Conservation (phyloP, 2,888 invertebrate genomes). For the Lymantria dispar region DNA sequence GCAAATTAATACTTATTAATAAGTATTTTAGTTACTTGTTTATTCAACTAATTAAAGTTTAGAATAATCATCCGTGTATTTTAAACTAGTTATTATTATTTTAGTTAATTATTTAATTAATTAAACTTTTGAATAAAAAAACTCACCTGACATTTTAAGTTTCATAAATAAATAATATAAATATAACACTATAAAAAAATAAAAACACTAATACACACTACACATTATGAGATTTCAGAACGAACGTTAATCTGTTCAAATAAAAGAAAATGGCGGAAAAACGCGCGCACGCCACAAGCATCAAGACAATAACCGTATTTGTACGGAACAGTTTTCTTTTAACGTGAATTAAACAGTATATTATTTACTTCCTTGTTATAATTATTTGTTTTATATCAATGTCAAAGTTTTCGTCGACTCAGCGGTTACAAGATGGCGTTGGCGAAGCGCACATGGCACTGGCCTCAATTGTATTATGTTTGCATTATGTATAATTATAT, state of each 20-base stretch:
- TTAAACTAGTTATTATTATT: too few relatives aligned
- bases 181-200: slow-evolving; percentile 7
- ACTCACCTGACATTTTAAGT: slow-evolving; percentile 48
- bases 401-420: slow-evolving; percentile 46
- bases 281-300: slow-evolving; percentile 44
- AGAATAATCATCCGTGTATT: too few relatives aligned
- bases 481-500: background rate
- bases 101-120: too few relatives aligned
- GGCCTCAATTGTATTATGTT: slow-evolving; percentile 39
- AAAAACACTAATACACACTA: slow-evolving; percentile 15
- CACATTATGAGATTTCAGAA: slow-evolving; percentile 11
- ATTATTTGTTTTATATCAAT: slow-evolving; percentile 55
- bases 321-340: slow-evolving; percentile 29
- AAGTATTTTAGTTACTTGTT: too few relatives aligned
- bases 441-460: slow-evolving; percentile 33
- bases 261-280: slow-evolving; percentile 40
- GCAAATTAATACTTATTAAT: too few relatives aligned
- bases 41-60: too few relatives aligned
- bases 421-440: slow-evolving; percentile 32
- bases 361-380: slow-evolving; percentile 44
- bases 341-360: slow-evolving; percentile 29
- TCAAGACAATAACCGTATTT: slow-evolving; percentile 23
- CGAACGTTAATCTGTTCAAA: slow-evolving; percentile 7
- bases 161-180: slow-evolving; percentile 5
- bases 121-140: background rate